phyloP scores from a whole-genome alignment of 35 echinoderm and acorn worm species.

The Ophioderma brevispina region DNA sequence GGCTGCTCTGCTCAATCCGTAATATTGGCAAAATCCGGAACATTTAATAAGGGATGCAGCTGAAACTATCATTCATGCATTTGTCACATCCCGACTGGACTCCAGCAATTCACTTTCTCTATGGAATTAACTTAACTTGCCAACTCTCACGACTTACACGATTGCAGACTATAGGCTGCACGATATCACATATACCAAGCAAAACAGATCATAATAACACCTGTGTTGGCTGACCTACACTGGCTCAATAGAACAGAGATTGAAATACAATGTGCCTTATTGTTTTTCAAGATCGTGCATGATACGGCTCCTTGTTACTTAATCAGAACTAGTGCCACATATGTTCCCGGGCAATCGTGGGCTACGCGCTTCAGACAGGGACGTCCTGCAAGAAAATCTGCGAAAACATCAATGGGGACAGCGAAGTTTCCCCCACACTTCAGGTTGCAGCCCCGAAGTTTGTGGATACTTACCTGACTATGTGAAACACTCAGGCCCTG shows the following conservation, averaged over 20 bases:
- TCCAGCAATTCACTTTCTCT: neutral
- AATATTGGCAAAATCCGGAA: slow-evolving; percentile 31
- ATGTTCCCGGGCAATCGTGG: neutral
- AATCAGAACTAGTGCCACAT: neutral
- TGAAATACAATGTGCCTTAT: neutral
- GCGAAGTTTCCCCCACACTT: neutral
- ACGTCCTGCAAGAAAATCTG: neutral
- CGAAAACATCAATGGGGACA: neutral
- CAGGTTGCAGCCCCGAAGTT: neutral
- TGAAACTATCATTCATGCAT: too few relatives aligned
- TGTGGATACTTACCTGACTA: neutral
- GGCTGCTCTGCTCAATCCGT: slow-evolving; percentile 11
- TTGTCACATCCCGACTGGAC: too few relatives aligned
- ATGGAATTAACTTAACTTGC: neutral
- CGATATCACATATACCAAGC: neutral
- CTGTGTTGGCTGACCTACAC: neutral
- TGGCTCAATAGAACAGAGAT: neutral
- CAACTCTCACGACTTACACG: neutral
- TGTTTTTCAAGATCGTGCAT: neutral
- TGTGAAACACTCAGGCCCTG: neutral
- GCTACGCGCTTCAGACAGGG: neutral
- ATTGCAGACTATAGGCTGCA: neutral
- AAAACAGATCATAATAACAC: neutral
- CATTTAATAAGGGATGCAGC: too few relatives aligned
- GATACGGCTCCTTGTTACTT: neutral